Evolutionary conservation across 2,113 vertebrate genomes (phyloP), one percentile per base, ranked within the genome.

Genomic region (Eulacestoma nigropectus): DNA sequence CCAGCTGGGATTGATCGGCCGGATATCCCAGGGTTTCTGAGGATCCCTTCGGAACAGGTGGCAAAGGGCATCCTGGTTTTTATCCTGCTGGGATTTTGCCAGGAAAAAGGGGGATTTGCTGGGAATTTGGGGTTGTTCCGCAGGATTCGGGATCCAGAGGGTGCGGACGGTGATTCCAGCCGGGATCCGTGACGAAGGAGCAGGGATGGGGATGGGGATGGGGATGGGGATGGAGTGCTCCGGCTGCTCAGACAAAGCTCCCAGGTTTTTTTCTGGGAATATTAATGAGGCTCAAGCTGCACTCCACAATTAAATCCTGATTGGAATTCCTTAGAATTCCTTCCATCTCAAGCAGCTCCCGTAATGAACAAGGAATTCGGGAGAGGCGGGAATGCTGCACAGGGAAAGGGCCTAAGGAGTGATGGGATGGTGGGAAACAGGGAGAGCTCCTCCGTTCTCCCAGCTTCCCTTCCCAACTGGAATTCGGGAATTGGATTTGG

Each of bases 271-370:
- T 52, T 37, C 70, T 1, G 8, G 63, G 93, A 97, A 97, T 98
- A 97, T 97, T 97, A 96, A 98, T 92, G 35, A 93, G 91, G 88
- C 77, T 74, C 96, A 97, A 97, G 97, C 97, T 97, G 98, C 70
- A 97, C 70, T 7, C 83, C 30, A 93, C 97, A 97, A 97, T 98
- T 97, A 97, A 97, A 90, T 75, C 50, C 97, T 97, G 97, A 98
- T 96, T 37, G 57, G n/a, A 59, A 60, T 60, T 56, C 32, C 32
- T 56, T 97, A 84, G 94, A 84, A 83, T 90, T 91, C 93, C 79
- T 84, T 67, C 96, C 97, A 95, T 96, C 97, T 96, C 97, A 89
- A 95, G 91, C 70, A 52, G 91, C 90, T 89, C 87, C 44, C 37
- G 3, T 72, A 59, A 67, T 16, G 18, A 32, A 30, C 21, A 18